These are phyloP conservation scores for Yponomeuta sedellus DNA, from an alignment of 2,888 invertebrate species.

Conservation along the genomic window DNA sequence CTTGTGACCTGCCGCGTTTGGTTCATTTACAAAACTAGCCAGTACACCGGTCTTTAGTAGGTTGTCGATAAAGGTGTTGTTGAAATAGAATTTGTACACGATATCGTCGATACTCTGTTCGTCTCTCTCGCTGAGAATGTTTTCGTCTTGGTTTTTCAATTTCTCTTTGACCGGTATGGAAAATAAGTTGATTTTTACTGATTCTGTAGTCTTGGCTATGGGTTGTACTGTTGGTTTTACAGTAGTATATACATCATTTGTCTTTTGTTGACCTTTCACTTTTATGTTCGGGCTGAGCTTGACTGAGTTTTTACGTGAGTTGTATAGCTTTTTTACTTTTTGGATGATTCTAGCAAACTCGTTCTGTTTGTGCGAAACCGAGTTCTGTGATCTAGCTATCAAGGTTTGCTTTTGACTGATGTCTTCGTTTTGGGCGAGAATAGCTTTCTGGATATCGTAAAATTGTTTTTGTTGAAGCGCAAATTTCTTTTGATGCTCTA, in stretches of 20 bases:
- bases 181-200: constrained; percentile 59
- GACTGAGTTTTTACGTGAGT: not conserved
- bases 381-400: constrained; percentile 58
- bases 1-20: not conserved
- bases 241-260: constrained; percentile 20
- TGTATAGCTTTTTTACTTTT: constrained; percentile 43
- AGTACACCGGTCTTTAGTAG: constrained; percentile 51
- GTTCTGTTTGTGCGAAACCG: constrained; percentile 59
- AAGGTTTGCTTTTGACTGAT: constrained; percentile 53
- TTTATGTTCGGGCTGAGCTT: not conserved
- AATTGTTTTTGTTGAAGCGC: constrained; percentile 57
- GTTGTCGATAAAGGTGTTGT: constrained; percentile 62
- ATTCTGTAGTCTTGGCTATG: constrained; percentile 32
- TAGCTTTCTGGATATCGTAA: constrained; percentile 55
- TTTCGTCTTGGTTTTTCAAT: constrained; percentile 47
- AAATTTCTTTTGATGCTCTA: constrained; percentile 60
- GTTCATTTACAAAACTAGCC: not conserved
- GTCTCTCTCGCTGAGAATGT: constrained; percentile 60
- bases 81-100: constrained; percentile 66
- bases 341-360: constrained; percentile 57
- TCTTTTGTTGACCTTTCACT: constrained; percentile 2
- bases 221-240: constrained; percentile 22
- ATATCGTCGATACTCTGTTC: constrained; percentile 57
- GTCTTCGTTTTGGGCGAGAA: constrained; percentile 60
- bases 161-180: constrained; percentile 42